phyloP scores from a whole-genome alignment of 2,113 vertebrate genomes.

The Chaetops frenatus region DNA sequence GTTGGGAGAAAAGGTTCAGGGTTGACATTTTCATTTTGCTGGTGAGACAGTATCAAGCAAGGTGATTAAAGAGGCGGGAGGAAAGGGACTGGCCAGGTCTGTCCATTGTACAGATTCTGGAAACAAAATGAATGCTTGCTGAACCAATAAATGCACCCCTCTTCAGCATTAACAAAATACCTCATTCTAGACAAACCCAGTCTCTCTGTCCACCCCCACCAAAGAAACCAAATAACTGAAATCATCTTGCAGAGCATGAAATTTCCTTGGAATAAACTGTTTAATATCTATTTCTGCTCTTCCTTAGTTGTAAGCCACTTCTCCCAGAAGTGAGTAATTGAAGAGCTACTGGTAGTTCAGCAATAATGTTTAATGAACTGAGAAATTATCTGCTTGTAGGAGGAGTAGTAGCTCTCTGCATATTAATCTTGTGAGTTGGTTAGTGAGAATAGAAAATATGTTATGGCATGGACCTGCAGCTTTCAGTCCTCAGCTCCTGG shows the following conservation, averaged over 20 bases:
- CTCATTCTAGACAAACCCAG: background rate
- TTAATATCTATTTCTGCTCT: background rate
- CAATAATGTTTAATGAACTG: conserved; percentile 19
- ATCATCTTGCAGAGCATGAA: background rate
- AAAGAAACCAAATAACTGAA: background rate
- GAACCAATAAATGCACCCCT: background rate
- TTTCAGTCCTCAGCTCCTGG: background rate
- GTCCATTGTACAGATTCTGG: background rate
- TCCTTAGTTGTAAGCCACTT: background rate
- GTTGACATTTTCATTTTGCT: background rate
- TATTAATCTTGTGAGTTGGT: background rate
- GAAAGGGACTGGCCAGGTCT: background rate
- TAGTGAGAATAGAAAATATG: background rate
- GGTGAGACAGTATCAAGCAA: background rate
- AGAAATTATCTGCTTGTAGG: background rate
- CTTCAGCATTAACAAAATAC: background rate
- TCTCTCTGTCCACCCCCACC: background rate
- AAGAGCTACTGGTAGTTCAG: background rate
- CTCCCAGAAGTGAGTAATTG: background rate
- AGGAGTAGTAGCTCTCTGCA: background rate
- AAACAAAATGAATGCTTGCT: background rate
- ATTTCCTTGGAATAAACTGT: background rate
- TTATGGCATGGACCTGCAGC: background rate
- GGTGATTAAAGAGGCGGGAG: background rate
- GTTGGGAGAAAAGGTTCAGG: background rate